Percentiles rank a stretch among this genome's conserved stretches.
Evolutionary conservation across 2,888 invertebrate genomes (phyloP).

Genomic region (Drosophila nr. perissopoda): DNA sequence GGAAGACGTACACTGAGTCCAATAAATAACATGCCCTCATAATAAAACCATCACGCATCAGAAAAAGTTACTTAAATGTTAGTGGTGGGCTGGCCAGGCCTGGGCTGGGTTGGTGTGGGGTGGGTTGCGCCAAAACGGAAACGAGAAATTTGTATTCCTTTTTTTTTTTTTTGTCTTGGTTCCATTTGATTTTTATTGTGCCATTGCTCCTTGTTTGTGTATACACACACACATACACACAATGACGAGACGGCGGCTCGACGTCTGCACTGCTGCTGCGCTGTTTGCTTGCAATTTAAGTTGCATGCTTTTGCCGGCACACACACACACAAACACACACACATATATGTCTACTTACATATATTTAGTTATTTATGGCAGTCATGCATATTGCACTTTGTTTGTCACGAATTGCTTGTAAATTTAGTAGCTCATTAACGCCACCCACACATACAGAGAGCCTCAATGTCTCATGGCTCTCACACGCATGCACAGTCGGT

Average conservation of each 20-base stretch:
- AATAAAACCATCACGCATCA: slow-evolving; percentile 14
- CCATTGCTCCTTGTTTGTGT: slow-evolving; percentile 59
- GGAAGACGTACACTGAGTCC: neutral
- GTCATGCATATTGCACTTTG: slow-evolving; percentile 54
- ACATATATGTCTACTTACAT: slow-evolving; percentile 3
- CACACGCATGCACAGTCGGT: slow-evolving; percentile 43
- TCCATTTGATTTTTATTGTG: slow-evolving; percentile 59
- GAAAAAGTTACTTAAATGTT: slow-evolving; percentile 16
- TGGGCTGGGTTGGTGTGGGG: slow-evolving; percentile 21
- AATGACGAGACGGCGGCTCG: slow-evolving; percentile 48
- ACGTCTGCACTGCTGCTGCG: slow-evolving; percentile 38
- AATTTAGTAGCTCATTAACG: slow-evolving; percentile 46
- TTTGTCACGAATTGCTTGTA: slow-evolving; percentile 66
- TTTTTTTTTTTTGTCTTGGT: slow-evolving; percentile 44
- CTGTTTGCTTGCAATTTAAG: slow-evolving; percentile 45
- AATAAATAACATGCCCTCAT: slow-evolving; percentile 26
- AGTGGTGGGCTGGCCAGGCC: slow-evolving; percentile 12
- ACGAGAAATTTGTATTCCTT: slow-evolving; percentile 62
- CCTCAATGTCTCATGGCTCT: slow-evolving; percentile 24
- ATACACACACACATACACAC: slow-evolving; percentile 10
- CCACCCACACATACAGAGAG: slow-evolving; percentile 41
- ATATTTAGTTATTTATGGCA: slow-evolving; percentile 11
- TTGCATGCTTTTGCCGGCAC: slow-evolving; percentile 55
- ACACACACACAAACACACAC: slow-evolving; percentile 11
- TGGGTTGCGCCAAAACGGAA: slow-evolving; percentile 48